These are phyloP conservation scores for Masnerella sp. DNA, from an alignment of 2,888 invertebrate genomes.

Conservation along the genomic window DNA sequence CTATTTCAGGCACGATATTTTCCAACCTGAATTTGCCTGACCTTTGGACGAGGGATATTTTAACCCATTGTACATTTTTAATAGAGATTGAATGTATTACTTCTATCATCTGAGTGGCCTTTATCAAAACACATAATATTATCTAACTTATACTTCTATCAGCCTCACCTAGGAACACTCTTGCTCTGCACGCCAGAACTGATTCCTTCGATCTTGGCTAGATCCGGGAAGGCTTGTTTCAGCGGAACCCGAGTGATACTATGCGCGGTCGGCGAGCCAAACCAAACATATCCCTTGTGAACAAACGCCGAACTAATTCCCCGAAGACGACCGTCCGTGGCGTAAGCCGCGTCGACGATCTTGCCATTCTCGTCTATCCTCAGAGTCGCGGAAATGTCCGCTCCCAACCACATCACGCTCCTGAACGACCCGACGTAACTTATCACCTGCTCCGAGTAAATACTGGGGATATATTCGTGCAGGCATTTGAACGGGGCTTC, in stretches of 20 bases:
- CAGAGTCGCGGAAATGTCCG: constrained; percentile 71
- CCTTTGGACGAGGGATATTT: too few species aligned
- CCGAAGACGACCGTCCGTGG: constrained; percentile 80
- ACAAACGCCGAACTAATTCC: constrained; percentile 84
- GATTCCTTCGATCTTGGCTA: constrained; percentile 31
- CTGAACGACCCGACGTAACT: constrained; percentile 77
- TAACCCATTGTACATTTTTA: too few species aligned
- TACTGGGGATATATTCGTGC: constrained; percentile 83
- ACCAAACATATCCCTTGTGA: constrained; percentile 82
- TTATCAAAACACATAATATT: too few species aligned
- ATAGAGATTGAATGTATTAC: too few species aligned
- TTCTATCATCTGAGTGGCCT: too few species aligned
- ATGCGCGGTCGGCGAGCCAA: constrained; percentile 84
- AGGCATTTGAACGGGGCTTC: constrained; percentile 83
- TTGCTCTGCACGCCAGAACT: constrained; percentile 35
- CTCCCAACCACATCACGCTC: constrained; percentile 32
- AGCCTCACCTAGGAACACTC: too few species aligned
- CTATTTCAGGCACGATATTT: too few species aligned
- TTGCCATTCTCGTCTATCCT: constrained; percentile 86
- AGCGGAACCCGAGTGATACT: constrained; percentile 83
- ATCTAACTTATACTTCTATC: too few species aligned
- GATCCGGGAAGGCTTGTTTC: constrained; percentile 75
- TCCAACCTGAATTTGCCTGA: too few species aligned
- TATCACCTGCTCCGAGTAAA: constrained; percentile 81
- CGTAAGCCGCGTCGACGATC: constrained; percentile 84